Evolutionary conservation across 2,113 vertebrate species (phyloP), one percentile per base, ranked within the genome.

Genomic region (Myiagra hebetior): DNA sequence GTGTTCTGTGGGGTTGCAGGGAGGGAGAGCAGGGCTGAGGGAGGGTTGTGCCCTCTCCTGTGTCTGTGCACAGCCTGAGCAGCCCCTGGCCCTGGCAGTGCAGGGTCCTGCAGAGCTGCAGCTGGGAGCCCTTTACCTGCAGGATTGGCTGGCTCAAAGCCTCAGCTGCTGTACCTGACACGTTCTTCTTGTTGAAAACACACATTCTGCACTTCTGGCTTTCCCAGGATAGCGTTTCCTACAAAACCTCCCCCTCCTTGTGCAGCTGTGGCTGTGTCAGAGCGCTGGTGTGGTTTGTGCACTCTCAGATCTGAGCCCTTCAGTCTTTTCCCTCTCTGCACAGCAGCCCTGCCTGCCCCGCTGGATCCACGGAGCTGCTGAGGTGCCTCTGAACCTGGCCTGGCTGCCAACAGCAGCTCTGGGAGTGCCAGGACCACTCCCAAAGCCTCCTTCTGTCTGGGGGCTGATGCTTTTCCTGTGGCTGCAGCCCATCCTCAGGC

Each of bases 1-100:
- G 0, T 6, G n/a, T 4, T 13, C 1, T 16, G 77, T 13, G 82
- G 35, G 53, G 7, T 1, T 3, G 28, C 11, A 4, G 89, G 28
- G 42, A 33, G 28, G 7, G 49, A 70, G 70, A 19, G 49, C 17
- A 11, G 47, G 55, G 3, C 31, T 23, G 60, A n/a, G 59, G 50
- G 5, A 8, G 35, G 21, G 30, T 33, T 33, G 13, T 2, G 6
- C 57, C 50, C 13, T 21, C 39, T 46, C 9, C 9, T 2, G 2
- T 46, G 47, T 30, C n/a, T 4, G 0, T 23, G 37, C 11, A 0
- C 33, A 14, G 13, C 5, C 13, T 11, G 4, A 47, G 64, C 65
- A 37, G 59, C 64, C 7, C 4, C 37, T 26, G 59, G 70, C 19
- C 13, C 2, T 6, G 74, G 53, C 33, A 68, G 44, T 7, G 9